Percentiles rank a stretch among this genome's conserved stretches.
phyloP scores from a whole-genome alignment of 2,113 vertebrate species.

The Apeltes quadracus region DNA sequence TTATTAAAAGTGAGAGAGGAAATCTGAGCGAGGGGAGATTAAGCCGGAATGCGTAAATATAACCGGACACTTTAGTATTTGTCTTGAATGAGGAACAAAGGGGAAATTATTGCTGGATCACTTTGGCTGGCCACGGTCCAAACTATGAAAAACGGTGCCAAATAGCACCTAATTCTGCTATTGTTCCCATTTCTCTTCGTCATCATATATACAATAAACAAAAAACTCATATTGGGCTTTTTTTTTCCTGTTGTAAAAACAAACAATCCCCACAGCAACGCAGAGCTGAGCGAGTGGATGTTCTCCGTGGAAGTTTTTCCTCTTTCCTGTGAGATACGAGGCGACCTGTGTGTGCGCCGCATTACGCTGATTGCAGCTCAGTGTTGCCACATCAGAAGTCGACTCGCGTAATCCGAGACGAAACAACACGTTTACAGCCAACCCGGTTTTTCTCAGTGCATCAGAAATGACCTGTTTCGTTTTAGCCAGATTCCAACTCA shows the following conservation, averaged over 20 bases:
- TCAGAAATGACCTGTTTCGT: constrained; percentile 70
- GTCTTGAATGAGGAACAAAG: constrained; percentile 7
- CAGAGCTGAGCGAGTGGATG: constrained; percentile 49
- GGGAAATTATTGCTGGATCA: background rate
- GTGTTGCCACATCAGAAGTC: constrained; percentile 55
- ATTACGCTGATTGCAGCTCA: constrained; percentile 52
- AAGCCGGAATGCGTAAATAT: background rate
- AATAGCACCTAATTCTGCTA: constrained; percentile 32
- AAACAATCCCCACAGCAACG: background rate
- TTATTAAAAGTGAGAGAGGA: constrained; percentile 11
- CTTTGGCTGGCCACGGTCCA: constrained; percentile 12
- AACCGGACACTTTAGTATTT: constrained; percentile 6
- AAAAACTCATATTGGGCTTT: constrained; percentile 12
- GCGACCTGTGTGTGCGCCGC: constrained; percentile 46
- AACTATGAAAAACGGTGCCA: constrained; percentile 12
- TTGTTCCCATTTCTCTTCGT: constrained; percentile 22
- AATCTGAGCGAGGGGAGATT: background rate
- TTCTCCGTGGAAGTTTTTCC: constrained; percentile 62
- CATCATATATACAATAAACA: constrained; percentile 2
- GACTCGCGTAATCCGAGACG: constrained; percentile 50
- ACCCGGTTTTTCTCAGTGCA: constrained; percentile 36
- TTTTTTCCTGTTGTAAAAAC: background rate
- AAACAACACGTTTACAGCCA: constrained; percentile 41
- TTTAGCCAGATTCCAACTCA: constrained; percentile 39
- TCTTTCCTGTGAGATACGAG: constrained; percentile 53